Evolutionary conservation across 2,888 invertebrate species (phyloP).

Genomic region (Erebia aethiops): DNA sequence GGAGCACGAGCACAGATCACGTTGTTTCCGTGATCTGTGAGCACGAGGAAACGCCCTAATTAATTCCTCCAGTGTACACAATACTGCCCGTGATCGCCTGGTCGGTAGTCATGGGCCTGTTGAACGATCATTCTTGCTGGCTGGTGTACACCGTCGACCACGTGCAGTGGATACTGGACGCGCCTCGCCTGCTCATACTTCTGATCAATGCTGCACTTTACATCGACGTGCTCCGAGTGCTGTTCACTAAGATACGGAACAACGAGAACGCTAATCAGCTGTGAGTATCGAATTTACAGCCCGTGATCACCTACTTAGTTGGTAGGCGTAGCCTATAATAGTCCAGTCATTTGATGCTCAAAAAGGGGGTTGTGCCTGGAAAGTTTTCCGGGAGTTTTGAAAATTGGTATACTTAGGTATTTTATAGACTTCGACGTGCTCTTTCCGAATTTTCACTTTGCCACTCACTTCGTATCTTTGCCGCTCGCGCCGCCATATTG

Average conservation of each 20-base stretch:
- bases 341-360: too few species aligned
- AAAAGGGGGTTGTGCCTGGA: too few species aligned
- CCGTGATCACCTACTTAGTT: background rate
- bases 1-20: too few species aligned
- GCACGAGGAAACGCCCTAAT: too few species aligned
- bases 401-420: too few species aligned
- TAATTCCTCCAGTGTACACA: constrained; percentile 61
- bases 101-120: constrained; percentile 76
- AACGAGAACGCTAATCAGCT: constrained; percentile 76
- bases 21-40: too few species aligned
- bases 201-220: constrained; percentile 83
- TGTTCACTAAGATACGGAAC: constrained; percentile 84
- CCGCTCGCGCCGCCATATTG: too few species aligned
- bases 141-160: constrained; percentile 78
- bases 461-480: too few species aligned
- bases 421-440: too few species aligned
- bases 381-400: too few species aligned
- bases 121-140: constrained; percentile 84
- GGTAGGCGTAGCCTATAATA: too few species aligned
- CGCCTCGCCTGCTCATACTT: constrained; percentile 82
- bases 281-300: constrained; percentile 52
- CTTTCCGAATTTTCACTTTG: too few species aligned
- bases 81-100: constrained; percentile 81
- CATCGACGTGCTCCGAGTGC: constrained; percentile 85
- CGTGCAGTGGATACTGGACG: constrained; percentile 85